Percentiles rank a stretch among this genome's conserved stretches.
These are phyloP conservation scores for Spisula subtruncata DNA, from an alignment of 2,888 invertebrate genomes.

Conservation along the genomic window DNA sequence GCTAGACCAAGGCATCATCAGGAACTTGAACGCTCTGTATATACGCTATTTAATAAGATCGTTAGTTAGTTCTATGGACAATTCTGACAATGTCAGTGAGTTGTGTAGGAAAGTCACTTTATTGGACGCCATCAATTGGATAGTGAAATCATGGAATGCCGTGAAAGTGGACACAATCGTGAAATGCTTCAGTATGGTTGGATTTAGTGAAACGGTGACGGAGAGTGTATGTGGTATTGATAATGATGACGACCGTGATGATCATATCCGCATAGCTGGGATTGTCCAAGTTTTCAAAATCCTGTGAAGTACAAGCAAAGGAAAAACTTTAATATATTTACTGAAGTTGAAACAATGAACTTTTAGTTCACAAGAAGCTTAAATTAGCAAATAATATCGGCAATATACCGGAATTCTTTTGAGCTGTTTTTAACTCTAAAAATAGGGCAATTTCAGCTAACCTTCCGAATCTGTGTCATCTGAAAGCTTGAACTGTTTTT, in stretches of 20 bases:
- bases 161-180: slow-evolving; percentile 29
- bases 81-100: not conserved
- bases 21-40: slow-evolving; percentile 27
- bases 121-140: slow-evolving; percentile 6
- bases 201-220: not conserved
- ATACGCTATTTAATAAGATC: not conserved
- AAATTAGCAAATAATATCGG: too few species aligned
- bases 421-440: too few species aligned
- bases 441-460: too few species aligned
- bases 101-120: slow-evolving; percentile 16
- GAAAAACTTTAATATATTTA: too few species aligned
- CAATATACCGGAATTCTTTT: too few species aligned
- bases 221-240: slow-evolving; percentile 3
- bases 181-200: slow-evolving; percentile 22
- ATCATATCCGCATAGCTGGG: slow-evolving; percentile 25
- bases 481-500: too few species aligned
- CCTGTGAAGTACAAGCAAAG: too few species aligned
- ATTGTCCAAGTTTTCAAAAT: too few species aligned
- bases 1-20: slow-evolving; percentile 31
- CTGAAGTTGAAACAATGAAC: too few species aligned
- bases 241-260: not conserved
- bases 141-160: not conserved
- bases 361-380: too few species aligned
- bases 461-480: too few species aligned
- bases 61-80: slow-evolving; percentile 8